A percentile compares a stretch with the other conserved stretches of the same genome.
phyloP scores from a whole-genome alignment of 1,140 invertebrate genomes.

The Lerema accius region DNA sequence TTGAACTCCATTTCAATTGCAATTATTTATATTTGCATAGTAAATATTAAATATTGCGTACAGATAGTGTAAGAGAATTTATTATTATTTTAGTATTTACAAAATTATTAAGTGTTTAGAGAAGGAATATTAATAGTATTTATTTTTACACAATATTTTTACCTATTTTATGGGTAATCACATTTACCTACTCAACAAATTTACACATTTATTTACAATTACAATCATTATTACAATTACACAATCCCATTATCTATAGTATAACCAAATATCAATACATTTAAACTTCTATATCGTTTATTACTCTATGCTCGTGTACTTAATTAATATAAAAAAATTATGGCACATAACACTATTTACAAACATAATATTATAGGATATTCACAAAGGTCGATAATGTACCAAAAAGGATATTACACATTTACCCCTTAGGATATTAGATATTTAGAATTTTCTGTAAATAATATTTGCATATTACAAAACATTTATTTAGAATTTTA shows the following conservation, averaged over 20 bases:
- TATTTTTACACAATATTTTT: neutral
- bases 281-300: neutral
- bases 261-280: too few relatives aligned
- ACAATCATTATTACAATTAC: neutral
- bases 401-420: too few relatives aligned
- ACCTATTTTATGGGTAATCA: neutral
- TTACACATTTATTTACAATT: neutral
- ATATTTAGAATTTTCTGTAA: too few relatives aligned
- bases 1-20: neutral
- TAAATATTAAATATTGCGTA: constrained; percentile 9
- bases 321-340: neutral
- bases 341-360: constrained; percentile 14
- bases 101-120: neutral
- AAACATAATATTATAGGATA: too few relatives aligned
- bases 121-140: neutral
- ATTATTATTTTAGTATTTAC: neutral
- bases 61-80: neutral
- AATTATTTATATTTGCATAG: neutral
- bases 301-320: neutral
- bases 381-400: too few relatives aligned
- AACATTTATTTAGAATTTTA: too few relatives aligned
- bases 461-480: too few relatives aligned
- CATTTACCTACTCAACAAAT: neutral
- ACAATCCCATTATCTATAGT: too few relatives aligned
- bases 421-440: too few relatives aligned